Conservation (phyloP, 2,113 vertebrate species). For the Pseudopipra pipra region DNA sequence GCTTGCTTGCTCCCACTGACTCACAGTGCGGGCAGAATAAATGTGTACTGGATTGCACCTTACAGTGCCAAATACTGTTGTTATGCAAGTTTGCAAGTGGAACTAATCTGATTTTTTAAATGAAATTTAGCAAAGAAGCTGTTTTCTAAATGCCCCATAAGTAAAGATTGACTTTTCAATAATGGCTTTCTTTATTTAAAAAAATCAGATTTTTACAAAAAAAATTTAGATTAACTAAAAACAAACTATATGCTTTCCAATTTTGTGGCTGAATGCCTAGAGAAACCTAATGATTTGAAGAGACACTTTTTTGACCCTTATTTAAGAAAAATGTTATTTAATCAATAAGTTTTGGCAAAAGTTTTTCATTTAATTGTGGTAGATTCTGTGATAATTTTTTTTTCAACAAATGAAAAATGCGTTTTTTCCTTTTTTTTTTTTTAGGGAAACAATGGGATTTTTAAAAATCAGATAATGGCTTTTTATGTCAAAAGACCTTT, state of each 20-base stretch:
- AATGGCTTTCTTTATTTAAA: not conserved
- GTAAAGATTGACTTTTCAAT: not conserved
- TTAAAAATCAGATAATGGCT: not conserved
- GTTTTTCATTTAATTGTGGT: not conserved
- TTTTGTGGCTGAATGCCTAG: not conserved
- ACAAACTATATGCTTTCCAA: rapidly evolving
- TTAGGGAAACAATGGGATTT: not conserved
- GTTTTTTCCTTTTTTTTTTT: not conserved
- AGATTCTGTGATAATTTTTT: not conserved
- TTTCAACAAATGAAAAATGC: not conserved
- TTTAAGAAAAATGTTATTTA: not conserved
- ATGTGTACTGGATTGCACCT: not conserved
- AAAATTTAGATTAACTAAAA: not conserved
- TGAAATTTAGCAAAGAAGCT: not conserved
- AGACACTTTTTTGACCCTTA: not conserved
- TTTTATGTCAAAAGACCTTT: not conserved
- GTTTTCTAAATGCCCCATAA: not conserved
- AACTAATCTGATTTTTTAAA: not conserved
- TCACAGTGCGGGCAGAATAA: not conserved
- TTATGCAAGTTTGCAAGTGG: not conserved
- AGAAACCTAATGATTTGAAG: not conserved
- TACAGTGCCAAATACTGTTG: not conserved
- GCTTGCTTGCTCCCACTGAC: not conserved
- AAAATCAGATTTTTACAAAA: not conserved
- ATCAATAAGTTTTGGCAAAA: not conserved